These are phyloP conservation scores for Drosophila atroscutellata DNA, from an alignment of 2,888 invertebrate genomes.

Conservation along the genomic window DNA sequence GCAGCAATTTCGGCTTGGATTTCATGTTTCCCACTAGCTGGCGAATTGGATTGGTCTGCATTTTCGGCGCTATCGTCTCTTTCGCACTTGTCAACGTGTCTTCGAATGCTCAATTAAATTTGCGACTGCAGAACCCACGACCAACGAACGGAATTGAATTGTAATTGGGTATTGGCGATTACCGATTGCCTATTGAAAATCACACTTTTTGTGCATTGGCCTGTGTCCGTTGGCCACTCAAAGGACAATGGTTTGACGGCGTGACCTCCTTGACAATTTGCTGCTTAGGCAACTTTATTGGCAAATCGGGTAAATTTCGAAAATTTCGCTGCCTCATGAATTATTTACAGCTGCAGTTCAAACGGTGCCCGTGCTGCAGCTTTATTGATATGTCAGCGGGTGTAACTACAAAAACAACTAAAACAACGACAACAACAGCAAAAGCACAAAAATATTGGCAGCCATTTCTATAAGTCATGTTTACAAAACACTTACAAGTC, in stretches of 20 bases:
- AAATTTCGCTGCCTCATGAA: slow-evolving; percentile 47
- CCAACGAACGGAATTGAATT: slow-evolving; percentile 67
- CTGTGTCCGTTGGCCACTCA: slow-evolving; percentile 33
- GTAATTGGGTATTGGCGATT: slow-evolving; percentile 65
- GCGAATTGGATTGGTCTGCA: slow-evolving; percentile 44
- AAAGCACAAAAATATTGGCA: slow-evolving; percentile 54
- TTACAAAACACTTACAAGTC: slow-evolving; percentile 75
- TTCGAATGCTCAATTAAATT: slow-evolving; percentile 82
- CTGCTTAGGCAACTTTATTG: slow-evolving; percentile 20
- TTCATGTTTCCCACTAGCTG: slow-evolving; percentile 33
- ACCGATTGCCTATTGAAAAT: slow-evolving; percentile 15
- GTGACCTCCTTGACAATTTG: slow-evolving; percentile 36
- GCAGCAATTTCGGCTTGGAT: slow-evolving; percentile 63
- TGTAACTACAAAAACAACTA: slow-evolving; percentile 1
- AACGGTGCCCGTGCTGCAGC: slow-evolving; percentile 1
- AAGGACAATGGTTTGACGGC: slow-evolving; percentile 14
- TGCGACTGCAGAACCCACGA: slow-evolving; percentile 36
- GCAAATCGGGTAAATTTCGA: slow-evolving; percentile 20
- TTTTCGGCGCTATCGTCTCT: slow-evolving; percentile 30
- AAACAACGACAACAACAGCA: slow-evolving; percentile 12
- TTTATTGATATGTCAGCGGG: slow-evolving; percentile 33
- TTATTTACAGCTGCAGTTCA: slow-evolving; percentile 45
- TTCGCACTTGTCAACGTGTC: slow-evolving; percentile 74
- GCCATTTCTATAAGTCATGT: slow-evolving; percentile 65
- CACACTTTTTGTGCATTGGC: slow-evolving; percentile 56